Conservation (phyloP, 2,113 vertebrate genomes). For the Alligator sinensis region DNA sequence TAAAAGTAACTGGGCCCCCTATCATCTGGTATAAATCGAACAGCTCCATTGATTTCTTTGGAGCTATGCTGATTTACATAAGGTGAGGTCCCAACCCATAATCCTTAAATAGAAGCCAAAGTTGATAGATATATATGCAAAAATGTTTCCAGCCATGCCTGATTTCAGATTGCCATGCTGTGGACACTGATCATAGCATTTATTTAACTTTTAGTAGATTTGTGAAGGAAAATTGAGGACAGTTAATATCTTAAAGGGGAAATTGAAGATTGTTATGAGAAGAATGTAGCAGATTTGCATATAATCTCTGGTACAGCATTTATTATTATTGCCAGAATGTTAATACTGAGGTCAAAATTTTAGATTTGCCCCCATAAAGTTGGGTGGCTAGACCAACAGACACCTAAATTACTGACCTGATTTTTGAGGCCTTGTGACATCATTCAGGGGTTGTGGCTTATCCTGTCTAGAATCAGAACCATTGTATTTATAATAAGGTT, state of each 20-base stretch:
- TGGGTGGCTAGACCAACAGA: neutral
- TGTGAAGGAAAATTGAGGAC: neutral
- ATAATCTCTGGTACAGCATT: neutral
- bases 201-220: neutral
- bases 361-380: neutral
- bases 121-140: neutral
- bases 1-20: neutral
- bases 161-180: neutral
- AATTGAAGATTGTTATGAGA: neutral
- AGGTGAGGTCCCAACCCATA: neutral
- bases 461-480: neutral
- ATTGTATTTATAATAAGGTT: no score
- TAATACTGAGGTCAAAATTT: neutral
- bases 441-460: neutral
- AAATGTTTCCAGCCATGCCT: neutral
- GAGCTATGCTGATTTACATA: rapidly evolving
- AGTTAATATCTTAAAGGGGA: no score
- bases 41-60: neutral
- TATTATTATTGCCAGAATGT: neutral
- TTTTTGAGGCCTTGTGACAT: neutral
- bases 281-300: neutral
- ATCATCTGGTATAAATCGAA: neutral
- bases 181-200: neutral
- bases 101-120: no score
- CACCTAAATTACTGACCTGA: neutral